Evolutionary conservation across 2,797 vertebrate species (phyloP), one percentile per base, ranked within the genome.

Genomic region (Myiotriccus ornatus): DNA sequence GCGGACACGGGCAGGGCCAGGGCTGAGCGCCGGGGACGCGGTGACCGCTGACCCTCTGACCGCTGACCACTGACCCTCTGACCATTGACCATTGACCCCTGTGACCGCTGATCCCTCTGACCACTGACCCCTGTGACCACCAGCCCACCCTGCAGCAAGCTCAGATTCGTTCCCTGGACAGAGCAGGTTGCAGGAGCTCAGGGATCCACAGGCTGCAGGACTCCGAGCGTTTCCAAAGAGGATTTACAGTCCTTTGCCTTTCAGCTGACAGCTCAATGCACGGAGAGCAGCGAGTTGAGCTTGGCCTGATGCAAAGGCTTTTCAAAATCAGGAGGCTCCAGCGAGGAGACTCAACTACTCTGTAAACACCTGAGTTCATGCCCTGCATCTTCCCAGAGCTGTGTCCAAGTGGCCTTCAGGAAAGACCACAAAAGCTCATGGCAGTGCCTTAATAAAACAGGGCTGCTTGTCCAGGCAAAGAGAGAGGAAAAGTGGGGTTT

Each of bases 401-500:
- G 27, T 2, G 19, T 4, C 43, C 63, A 27, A 53, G 34, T 47
- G 34, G 63, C 73, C 55, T 43, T 23, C n/a, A 7, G 55, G 41
- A 32, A 5, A 44, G 49, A 2, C 19, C 18, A 11, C 0, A 0
- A 0, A 8, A 60, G 25, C 18, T 46, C 25, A 1, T 0, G 50
- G 56, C 3, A 0, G 0, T 12, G 15, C 37, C n/a, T 32, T 22
- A 10, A 18, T 0, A 14, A n/a, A 30, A 1, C 39, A 7, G 34
- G 13, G 44, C 37, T n/a, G 67, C 32, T 46, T 21, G 12, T 19
- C n/a, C 53, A 27, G 52, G 3, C 14, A 14, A 7, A 4, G 39
- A n/a, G 39, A n/a, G 52, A 9, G 27, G 24, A 9, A 4, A 9
- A 27, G 32, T 1, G 25, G 12, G 32, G 6, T 32, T 83, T 55